These are phyloP conservation scores for Sinelater perroti DNA, from an alignment of 2,888 invertebrate species.

Conservation along the genomic window DNA sequence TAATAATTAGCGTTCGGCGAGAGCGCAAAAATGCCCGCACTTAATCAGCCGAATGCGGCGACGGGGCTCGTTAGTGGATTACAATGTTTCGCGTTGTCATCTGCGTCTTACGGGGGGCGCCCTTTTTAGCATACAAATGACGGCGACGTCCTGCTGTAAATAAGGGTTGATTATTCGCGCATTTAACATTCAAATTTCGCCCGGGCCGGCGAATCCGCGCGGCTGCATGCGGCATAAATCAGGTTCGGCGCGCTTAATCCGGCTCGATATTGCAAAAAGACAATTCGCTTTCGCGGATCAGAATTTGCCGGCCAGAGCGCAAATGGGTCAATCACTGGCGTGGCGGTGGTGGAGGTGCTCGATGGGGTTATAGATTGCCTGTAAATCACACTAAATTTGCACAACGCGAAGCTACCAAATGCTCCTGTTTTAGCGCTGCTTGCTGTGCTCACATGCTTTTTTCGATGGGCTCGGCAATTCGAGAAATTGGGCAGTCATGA, in stretches of 20 bases:
- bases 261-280: constrained; percentile 18
- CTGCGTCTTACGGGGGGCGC: too few species aligned
- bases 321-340: constrained; percentile 31
- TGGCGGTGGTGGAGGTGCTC: constrained; percentile 27
- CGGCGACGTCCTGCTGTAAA: not conserved
- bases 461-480: too few species aligned
- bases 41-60: too few species aligned
- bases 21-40: too few species aligned
- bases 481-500: too few species aligned
- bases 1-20: too few species aligned
- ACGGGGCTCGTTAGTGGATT: too few species aligned
- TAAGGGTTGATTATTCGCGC: constrained; percentile 13
- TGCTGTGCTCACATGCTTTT: too few species aligned
- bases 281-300: constrained; percentile 13
- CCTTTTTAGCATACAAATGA: not conserved
- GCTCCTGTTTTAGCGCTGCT: too few species aligned
- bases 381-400: constrained; percentile 37
- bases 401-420: too few species aligned
- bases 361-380: constrained; percentile 33
- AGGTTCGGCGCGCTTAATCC: constrained; percentile 12
- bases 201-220: not conserved
- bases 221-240: constrained; percentile 15
- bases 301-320: constrained; percentile 21
- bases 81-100: too few species aligned
- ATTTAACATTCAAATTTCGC: constrained; percentile 14